phyloP scores from a whole-genome alignment of 2,888 invertebrate genomes.

The Ischnus inquisitorius region DNA sequence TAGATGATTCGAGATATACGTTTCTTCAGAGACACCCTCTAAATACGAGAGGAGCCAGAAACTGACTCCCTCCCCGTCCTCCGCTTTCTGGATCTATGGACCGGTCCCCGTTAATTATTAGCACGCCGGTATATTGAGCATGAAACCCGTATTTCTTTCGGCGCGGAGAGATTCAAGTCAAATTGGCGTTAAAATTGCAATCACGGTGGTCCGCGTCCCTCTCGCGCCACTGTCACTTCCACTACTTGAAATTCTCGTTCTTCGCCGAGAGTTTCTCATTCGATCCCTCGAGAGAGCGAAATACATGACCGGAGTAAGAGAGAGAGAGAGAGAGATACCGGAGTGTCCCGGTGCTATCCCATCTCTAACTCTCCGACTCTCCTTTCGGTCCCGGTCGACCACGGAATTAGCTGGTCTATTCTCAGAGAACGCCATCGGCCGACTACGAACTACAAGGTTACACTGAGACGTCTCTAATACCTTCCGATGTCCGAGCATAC shows the following conservation, averaged over 20 bases:
- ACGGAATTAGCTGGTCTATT: conserved; percentile 85
- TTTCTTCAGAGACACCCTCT: conserved; percentile 72
- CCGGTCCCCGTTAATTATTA: conserved; percentile 82
- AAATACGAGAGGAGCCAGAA: conserved; percentile 30
- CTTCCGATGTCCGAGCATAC: conserved; percentile 34
- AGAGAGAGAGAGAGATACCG: conserved; percentile 11
- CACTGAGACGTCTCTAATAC: conserved; percentile 32
- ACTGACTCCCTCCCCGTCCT: conserved; percentile 3
- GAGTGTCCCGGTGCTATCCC: conserved; percentile 45
- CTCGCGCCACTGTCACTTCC: conserved; percentile 62
- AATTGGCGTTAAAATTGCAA: conserved; percentile 85
- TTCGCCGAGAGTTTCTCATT: conserved; percentile 48
- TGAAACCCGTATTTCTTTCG: conserved; percentile 84
- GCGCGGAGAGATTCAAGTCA: conserved; percentile 82
- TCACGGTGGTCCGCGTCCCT: conserved; percentile 82
- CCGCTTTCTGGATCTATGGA: conserved; percentile 46
- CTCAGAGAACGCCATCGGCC: conserved; percentile 77
- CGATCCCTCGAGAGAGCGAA: conserved; percentile 34
- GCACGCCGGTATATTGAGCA: conserved; percentile 82
- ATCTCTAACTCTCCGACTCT: conserved; percentile 60
- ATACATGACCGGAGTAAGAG: background rate
- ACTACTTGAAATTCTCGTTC: conserved; percentile 55
- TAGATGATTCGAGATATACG: conserved; percentile 31
- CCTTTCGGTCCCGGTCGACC: conserved; percentile 63
- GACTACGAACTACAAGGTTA: conserved; percentile 55